Base-by-base conservation (phyloP, 2,797 vertebrate species). In the Gastrophryne carolinensis region DNA sequence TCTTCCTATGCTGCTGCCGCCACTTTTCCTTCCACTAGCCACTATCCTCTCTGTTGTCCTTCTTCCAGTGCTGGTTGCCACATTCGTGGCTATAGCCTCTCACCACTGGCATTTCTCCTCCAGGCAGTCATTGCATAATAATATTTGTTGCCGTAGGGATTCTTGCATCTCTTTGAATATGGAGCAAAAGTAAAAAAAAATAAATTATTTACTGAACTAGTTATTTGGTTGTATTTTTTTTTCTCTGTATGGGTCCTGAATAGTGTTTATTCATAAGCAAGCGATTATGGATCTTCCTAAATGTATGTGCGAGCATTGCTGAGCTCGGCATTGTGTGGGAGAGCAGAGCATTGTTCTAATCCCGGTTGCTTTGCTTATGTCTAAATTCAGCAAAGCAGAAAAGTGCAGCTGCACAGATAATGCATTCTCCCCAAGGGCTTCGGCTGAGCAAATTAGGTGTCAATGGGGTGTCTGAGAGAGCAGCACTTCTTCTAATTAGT, bases 401-500 rank as follows among this genome's bases (percentile, higher is more conserved):
- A 44, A 89, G 88, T 89, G 86, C 89, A 90, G 90, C 91, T 91
- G 89, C 89, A 90, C 88, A 92, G 91, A 92, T 92, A 92, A 92
- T 91, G 87, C 90, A 88, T 91, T 89, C 87, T 91, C 89, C 91
- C 91, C 89, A 89, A 90, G 89, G 91, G 92, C 89, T 90, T 89
- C 83, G 89, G 90, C 91, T 91, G 91, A 92, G 91, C 91, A 93
- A 92, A 93, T 92, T 91, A 92, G 90, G 90, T 92, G 92, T 92
- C 91, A 92, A 91, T 92, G 91, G 92, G 92, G 91, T 91, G 91
- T 86, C 90, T 86, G 86, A 68, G 81, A 90, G 90, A 91, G 90
- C 92, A 90, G 90, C 88, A 88, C 91, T 91, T 87, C 85, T 89
- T 89, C 91, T 92, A 93, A 93, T 93, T 92, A 93, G 91, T 92